Base-by-base conservation (phyloP, 2,797 vertebrate species). In the Pogoniulus pusillus region DNA sequence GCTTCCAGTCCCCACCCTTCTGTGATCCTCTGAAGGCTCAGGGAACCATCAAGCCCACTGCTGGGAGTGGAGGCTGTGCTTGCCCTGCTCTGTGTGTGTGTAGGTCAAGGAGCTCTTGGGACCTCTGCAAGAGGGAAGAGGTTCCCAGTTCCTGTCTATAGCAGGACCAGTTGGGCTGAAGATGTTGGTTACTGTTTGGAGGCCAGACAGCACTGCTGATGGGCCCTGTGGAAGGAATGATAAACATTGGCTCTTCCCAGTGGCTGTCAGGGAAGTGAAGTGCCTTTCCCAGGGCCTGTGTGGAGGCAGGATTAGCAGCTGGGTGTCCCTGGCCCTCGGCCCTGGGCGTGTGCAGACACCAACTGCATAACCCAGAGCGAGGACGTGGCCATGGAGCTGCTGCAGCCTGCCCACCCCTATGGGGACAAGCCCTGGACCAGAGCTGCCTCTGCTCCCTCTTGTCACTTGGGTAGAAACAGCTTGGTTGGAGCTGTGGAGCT, bases 201-300 rank as follows among this genome's bases (percentile, higher is more conserved):
- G 88, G 82, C 62, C 65, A 75, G 90, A 75, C 62, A 20, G 37
- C 69, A 75, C 22, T 0, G 18, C 0, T n/a, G 1, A 80, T 88
- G 91, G 92, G 51, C 47, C 93, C 30, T 3, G 17, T 39, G 73
- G 29, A 43, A 78, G 75, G 87, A 95, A 93, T 89, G 76, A 53
- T 70, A 89, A 96, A 91, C 84, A 91, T 12, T 72, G 93, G 65
- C 82, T 77, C 70, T 88, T 93, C 84, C 58, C 62, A 29, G 51
- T 10, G 79, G 47, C 88, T 70, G 89, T 82, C 90, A 71, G 89
- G 71, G 77, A 93, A 77, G 89, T 71, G 83, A 77, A 66, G 49
- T n/a, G 95, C n/a, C 90, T 90, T 94, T 96, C 95, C 95, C 95
- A 93, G 23, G 72, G 91, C 84, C n/a, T 54, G 82, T 89, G 91